Conservation (phyloP, 2,888 invertebrate species). For the Clusia tigrina region DNA sequence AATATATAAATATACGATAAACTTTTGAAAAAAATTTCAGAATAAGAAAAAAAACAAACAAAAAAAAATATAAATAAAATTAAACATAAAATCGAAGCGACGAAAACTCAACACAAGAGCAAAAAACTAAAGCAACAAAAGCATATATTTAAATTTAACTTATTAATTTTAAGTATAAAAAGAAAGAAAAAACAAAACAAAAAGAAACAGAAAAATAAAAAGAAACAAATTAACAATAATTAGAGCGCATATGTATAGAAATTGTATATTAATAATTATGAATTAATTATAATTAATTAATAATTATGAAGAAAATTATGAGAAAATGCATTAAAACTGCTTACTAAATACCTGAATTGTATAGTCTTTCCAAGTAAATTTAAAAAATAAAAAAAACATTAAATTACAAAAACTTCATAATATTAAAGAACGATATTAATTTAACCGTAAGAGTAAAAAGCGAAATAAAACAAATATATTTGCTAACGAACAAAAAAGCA, state of each 20-base stretch:
- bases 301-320: neutral
- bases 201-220: slow-evolving; percentile 9
- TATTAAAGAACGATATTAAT: too few species aligned
- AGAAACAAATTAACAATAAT: neutral
- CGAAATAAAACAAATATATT: too few species aligned
- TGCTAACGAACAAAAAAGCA: too few species aligned
- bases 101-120: slow-evolving; percentile 12
- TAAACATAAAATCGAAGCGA: slow-evolving; percentile 22
- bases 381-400: slow-evolving; percentile 29
- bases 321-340: slow-evolving; percentile 48
- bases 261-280: slow-evolving; percentile 8
- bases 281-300: slow-evolving; percentile 19
- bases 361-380: slow-evolving; percentile 55
- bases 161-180: slow-evolving; percentile 11
- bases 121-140: slow-evolving; percentile 18
- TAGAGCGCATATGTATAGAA: slow-evolving; percentile 2
- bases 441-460: too few species aligned
- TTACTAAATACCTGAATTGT: slow-evolving; percentile 62
- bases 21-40: slow-evolving; percentile 29
- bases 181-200: slow-evolving; percentile 16
- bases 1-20: slow-evolving; percentile 17
- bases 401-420: too few species aligned
- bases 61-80: slow-evolving; percentile 35
- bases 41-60: slow-evolving; percentile 28
- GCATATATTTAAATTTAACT: slow-evolving; percentile 25